These are phyloP conservation scores for Salarias fasciatus DNA, from an alignment of 2,797 vertebrate species.

Conservation along the genomic window DNA sequence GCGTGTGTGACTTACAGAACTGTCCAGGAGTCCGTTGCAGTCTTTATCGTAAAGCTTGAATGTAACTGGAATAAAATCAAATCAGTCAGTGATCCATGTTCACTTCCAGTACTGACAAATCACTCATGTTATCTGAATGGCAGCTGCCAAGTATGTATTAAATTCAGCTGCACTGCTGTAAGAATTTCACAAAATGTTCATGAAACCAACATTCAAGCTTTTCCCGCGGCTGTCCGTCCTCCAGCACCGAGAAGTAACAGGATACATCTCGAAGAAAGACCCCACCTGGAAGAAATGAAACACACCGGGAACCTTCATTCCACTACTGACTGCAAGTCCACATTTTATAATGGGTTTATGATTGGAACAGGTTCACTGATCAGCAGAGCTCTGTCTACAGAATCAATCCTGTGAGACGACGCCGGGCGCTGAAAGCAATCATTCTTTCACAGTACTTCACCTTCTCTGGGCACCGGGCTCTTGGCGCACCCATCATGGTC, in stretches of 20 bases:
- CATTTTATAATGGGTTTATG: conserved; percentile 9
- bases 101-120: background rate
- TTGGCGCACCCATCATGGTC: conserved; percentile 56
- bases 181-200: conserved; percentile 9
- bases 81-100: conserved; percentile 14
- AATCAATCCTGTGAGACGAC: conserved; percentile 18
- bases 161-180: background rate
- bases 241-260: conserved; percentile 93
- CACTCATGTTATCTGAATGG: background rate
- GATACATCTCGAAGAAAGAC: conserved; percentile 89
- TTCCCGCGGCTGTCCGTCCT: conserved; percentile 89
- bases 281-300: conserved; percentile 60
- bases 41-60: conserved; percentile 95
- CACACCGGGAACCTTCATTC: background rate
- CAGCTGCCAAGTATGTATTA: background rate
- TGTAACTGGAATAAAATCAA: conserved; percentile 81
- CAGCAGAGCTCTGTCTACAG: conserved; percentile 12
- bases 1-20: conserved; percentile 81
- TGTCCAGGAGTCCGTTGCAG: conserved; percentile 89
- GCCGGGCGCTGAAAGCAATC: background rate
- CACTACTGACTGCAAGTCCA: background rate
- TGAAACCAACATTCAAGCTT: conserved; percentile 90
- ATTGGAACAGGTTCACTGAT: conserved; percentile 28
- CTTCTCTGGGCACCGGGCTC: conserved; percentile 43
- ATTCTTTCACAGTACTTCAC: conserved; percentile 38